A percentile compares a stretch with the other conserved stretches of the same genome.
phyloP scores from a whole-genome alignment of 2,113 vertebrate species.

The Aleadryas rufinucha region DNA sequence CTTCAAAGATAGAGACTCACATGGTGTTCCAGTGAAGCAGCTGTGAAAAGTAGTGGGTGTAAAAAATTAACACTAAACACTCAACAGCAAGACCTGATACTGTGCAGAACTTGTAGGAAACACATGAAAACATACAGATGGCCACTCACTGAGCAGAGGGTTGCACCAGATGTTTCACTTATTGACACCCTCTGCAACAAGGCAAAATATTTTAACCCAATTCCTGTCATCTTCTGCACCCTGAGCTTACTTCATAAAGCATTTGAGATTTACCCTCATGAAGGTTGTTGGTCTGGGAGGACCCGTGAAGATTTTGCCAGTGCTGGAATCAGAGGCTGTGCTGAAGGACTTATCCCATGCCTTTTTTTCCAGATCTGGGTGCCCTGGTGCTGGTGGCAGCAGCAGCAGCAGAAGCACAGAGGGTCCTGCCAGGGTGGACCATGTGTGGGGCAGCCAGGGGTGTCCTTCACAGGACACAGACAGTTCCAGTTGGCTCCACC shows the following conservation, averaged over 20 bases:
- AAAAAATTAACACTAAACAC: neutral
- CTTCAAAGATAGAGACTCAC: neutral
- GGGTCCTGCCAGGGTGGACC: accelerated
- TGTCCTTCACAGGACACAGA: accelerated
- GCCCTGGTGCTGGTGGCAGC: accelerated
- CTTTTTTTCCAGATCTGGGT: neutral
- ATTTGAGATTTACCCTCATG: neutral
- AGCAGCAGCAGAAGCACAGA: neutral
- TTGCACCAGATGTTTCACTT: neutral
- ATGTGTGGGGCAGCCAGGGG: accelerated
- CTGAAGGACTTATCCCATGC: neutral
- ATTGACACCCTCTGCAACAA: neutral
- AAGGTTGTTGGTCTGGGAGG: neutral
- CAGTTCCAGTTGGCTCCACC: accelerated
- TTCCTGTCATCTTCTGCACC: neutral
- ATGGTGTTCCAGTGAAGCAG: neutral
- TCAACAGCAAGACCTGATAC: neutral
- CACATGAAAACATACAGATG: accelerated
- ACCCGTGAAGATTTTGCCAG: neutral
- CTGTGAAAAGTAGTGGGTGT: neutral
- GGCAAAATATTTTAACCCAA: neutral
- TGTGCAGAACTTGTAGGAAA: neutral
- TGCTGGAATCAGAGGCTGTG: neutral
- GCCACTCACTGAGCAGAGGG: neutral
- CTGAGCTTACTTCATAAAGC: neutral